Base-by-base conservation (phyloP, 2,888 invertebrate genomes). In the Cynaeus angustus region DNA sequence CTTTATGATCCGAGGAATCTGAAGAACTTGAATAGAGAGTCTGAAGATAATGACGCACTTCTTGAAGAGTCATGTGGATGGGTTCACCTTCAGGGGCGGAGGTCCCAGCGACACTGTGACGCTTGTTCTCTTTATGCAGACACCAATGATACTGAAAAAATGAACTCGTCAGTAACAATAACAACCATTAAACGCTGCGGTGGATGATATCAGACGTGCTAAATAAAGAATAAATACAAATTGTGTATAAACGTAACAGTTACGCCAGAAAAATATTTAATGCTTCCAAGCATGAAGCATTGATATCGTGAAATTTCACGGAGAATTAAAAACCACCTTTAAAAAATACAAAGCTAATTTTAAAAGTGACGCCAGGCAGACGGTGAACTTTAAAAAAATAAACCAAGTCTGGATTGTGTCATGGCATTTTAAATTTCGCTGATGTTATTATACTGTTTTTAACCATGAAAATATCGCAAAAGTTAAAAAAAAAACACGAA, bases 21-120 rank as follows among this genome's bases (percentile, higher is more conserved):
- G 91, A 91, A 50, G 91, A 91, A 83, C 91, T 91, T 33, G 94
- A 93, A 83, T 94, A 94, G 45, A 95, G 86, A 5, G 92, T 94
- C 75, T 94, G 93, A 78, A 95, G 88, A 83, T 94, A 94, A 79
- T 93, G 92, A 73, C 94, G 89, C 81, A 95, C 94, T 85, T 95
- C 94, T 77, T 93, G 92, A 66, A 95, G 85, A 7, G 95, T 94
- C 90, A 95, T 92, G 83, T 95, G 95, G 72, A 94, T 89, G 1
- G 92, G 92, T 82, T 95, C 95, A 71, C 89, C 90, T 10, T 87
- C 85, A 72, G 86, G 86, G 1, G 86, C 83, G 4, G 92, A 91
- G 2, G 91, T 90, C 37, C 91, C 90, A 0, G 85, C 85, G 2
- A 92, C 88, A 78, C 92, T 92, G 79, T 92, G 91, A 64, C 92